Percentiles rank a stretch among this genome's conserved stretches.
These are phyloP conservation scores for Stigmatopora argus DNA, from an alignment of 2,113 vertebrate species.

Conservation along the genomic window DNA sequence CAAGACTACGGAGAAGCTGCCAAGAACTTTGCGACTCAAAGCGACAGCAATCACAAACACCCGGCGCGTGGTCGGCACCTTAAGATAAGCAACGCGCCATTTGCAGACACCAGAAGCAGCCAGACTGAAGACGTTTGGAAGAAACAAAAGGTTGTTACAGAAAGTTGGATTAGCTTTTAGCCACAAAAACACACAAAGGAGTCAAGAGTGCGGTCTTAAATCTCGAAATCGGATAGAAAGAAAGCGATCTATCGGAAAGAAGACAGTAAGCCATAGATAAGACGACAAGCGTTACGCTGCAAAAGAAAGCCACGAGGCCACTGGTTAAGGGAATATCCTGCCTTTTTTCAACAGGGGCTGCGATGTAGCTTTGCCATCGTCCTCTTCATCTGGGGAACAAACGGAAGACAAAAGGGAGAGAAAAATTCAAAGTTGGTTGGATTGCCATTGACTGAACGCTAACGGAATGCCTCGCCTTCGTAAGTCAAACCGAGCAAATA, in stretches of 20 bases:
- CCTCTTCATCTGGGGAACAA: conserved; percentile 87
- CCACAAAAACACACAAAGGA: conserved; percentile 16
- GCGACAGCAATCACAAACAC: conserved; percentile 25
- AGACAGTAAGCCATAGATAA: conserved; percentile 4
- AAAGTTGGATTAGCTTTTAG: conserved; percentile 21
- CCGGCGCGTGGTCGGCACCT: conserved; percentile 35
- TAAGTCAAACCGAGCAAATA: background rate
- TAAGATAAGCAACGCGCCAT: conserved; percentile 14
- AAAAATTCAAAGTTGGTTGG: background rate
- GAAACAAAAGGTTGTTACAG: conserved; percentile 25
- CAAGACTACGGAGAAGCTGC: conserved; percentile 17
- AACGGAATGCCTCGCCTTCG: no score
- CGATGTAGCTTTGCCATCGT: conserved; percentile 88
- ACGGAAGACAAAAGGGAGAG: conserved; percentile 61
- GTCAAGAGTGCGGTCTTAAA: conserved; percentile 19
- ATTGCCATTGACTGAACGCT: background rate
- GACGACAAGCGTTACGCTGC: conserved; percentile 27
- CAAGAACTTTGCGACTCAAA: conserved; percentile 1
- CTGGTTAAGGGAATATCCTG: conserved; percentile 82
- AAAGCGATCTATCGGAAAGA: conserved; percentile 29
- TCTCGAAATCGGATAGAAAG: conserved; percentile 23
- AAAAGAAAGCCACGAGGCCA: conserved; percentile 42
- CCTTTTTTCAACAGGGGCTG: conserved; percentile 99
- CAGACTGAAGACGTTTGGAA: conserved; percentile 12
- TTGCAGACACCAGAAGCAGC: conserved; percentile 33